Evolutionary conservation across 2,888 invertebrate genomes (phyloP).

Genomic region (Thera obeliscata): DNA sequence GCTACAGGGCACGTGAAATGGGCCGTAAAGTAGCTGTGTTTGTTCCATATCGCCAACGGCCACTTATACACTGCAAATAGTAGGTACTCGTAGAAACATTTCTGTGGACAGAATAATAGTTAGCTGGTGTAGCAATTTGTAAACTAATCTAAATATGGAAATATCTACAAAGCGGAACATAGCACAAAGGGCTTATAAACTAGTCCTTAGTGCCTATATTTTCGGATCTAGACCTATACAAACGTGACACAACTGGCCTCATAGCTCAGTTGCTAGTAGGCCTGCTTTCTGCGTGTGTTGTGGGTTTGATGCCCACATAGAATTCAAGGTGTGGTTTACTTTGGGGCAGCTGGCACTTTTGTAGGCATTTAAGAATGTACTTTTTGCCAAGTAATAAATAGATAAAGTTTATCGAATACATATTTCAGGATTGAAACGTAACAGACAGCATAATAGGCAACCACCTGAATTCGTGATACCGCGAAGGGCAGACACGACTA

Average conservation of each 20-base stretch:
- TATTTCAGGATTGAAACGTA: constrained; percentile 23
- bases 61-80: constrained; percentile 31
- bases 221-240: neutral
- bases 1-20: constrained; percentile 27
- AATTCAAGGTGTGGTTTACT: no score
- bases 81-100: constrained; percentile 23
- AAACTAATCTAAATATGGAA: constrained; percentile 23
- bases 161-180: constrained; percentile 5
- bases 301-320: neutral
- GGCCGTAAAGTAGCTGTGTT: constrained; percentile 30
- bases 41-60: constrained; percentile 30
- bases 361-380: neutral
- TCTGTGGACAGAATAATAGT: constrained; percentile 30
- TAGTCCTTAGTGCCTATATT: neutral
- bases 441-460: constrained; percentile 38
- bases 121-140: constrained; percentile 21
- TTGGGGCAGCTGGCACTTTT: no score
- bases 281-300: neutral
- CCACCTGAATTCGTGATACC: constrained; percentile 55
- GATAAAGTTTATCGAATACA: neutral
- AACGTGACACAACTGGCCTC: neutral
- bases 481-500: constrained; percentile 61
- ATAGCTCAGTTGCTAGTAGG: neutral
- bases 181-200: constrained; percentile 15
- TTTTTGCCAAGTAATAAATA: neutral